Base-by-base conservation (phyloP, 2,797 vertebrate genomes). In the Pseudopleuronectes americanus region DNA sequence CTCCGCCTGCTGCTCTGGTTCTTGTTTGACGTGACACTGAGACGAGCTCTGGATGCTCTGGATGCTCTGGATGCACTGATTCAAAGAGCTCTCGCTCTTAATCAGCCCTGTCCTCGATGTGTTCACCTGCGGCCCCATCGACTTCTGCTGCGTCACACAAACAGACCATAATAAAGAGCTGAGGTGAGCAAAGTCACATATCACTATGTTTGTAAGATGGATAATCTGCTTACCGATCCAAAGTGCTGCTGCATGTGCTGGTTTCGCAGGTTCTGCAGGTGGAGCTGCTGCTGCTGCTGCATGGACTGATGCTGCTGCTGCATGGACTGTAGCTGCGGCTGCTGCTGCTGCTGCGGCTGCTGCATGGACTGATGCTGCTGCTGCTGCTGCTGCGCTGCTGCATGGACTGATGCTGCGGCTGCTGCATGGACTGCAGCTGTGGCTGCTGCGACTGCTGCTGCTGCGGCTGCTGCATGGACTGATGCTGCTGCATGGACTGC, bases 251-350 rank as follows among this genome's bases (percentile, higher is more conserved):
- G 88, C 72, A 84, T 55, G 69, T 91, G 86, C 77, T 91, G 90
- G 77, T 84, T 93, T 24, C 88, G 90, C 4, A 91, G 83, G 77
- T 94, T 94, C 70, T 94, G 93, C 74, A 91, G 77, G 71, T 94
- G 85, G 14, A 92, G 92, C 75, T 87, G 85, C 26, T 26, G 26
- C 24, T 92, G 92, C 75, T 87, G 85, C 26, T 26, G 26, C 24
- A 26, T 26, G 24, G 24, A 26, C 24, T 26, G 24, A 3, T 2
- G 24, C 24, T 24, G 24, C 24, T 24, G 24, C 24, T 24, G 24
- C 24, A n/a, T n/a, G n/a, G n/a, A n/a, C n/a, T n/a, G n/a, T n/a
- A n/a, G 57, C 21, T 72, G 71, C 1, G 72, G 74, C 57, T 54
- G 58, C 23, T 74, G 55, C 21, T 9, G 24, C 24, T 24, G 56